phyloP scores from a whole-genome alignment of 2,888 invertebrate genomes.

The Encarsia formosa region DNA sequence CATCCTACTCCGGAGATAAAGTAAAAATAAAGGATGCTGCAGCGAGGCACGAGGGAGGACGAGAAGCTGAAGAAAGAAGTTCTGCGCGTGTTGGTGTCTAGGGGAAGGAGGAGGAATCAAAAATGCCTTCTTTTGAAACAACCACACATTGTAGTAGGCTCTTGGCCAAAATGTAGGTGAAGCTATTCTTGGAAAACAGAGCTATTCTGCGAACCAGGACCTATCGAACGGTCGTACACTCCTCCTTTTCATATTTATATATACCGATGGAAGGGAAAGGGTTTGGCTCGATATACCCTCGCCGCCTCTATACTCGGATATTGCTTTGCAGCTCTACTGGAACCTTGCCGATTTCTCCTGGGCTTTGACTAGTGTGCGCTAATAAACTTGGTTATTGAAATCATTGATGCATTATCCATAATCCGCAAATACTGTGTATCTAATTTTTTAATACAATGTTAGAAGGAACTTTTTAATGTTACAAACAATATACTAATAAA shows the following conservation, averaged over 20 bases:
- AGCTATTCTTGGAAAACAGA: background rate
- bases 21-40: constrained; percentile 6
- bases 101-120: constrained; percentile 11
- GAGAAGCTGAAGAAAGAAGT: background rate
- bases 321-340: too few relatives aligned
- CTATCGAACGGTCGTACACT: background rate
- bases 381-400: background rate
- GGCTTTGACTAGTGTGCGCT: too few relatives aligned
- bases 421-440: background rate
- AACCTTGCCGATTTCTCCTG: too few relatives aligned
- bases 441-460: too few relatives aligned
- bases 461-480: too few relatives aligned
- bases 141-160: background rate
- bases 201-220: background rate
- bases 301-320: too few relatives aligned
- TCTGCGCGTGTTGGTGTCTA: background rate
- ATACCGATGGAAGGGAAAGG: too few relatives aligned
- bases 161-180: background rate
- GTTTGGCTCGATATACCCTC: too few relatives aligned
- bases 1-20: constrained; percentile 4
- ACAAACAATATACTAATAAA: too few relatives aligned
- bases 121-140: constrained; percentile 1
- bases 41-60: constrained; percentile 1
- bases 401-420: background rate
- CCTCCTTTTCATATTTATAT: background rate